Percentiles rank a stretch among this genome's conserved stretches.
phyloP scores from a whole-genome alignment of 1,140 invertebrate species.

The Meloidogyne chitwoodi region DNA sequence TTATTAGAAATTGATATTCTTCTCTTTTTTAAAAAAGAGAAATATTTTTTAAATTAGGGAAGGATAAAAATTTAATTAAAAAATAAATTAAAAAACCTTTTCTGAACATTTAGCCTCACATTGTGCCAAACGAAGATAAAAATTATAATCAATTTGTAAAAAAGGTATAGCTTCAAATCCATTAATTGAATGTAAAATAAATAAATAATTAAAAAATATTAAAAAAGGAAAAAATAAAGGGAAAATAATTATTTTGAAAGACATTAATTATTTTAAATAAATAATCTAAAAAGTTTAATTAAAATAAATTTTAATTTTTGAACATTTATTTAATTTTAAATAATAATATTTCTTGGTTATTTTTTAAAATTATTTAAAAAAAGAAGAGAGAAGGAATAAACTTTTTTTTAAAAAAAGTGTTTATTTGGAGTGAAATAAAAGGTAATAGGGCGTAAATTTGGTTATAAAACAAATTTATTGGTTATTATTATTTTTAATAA shows the following conservation, averaged over 20 bases:
- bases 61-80: too few relatives aligned
- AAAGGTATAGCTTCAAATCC: constrained; percentile 42
- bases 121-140: constrained; percentile 39
- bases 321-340: too few relatives aligned
- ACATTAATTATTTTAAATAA: neutral
- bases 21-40: too few relatives aligned
- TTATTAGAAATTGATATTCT: too few relatives aligned
- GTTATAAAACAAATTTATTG: too few relatives aligned
- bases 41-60: too few relatives aligned
- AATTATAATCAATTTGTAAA: constrained; percentile 38
- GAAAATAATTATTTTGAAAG: neutral
- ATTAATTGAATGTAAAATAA: neutral
- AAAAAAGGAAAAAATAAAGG: neutral
- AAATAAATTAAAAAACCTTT: too few relatives aligned
- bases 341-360: too few relatives aligned
- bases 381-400: too few relatives aligned
- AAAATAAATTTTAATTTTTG: too few relatives aligned
- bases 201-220: neutral
- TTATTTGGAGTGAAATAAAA: neutral
- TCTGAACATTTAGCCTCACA: constrained; percentile 44
- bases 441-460: neutral
- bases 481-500: too few relatives aligned
- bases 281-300: neutral
- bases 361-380: too few relatives aligned
- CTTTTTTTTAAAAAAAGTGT: neutral